Evolutionary conservation across 1,140 invertebrate genomes (phyloP).

Genomic region (Apis laboriosa): DNA sequence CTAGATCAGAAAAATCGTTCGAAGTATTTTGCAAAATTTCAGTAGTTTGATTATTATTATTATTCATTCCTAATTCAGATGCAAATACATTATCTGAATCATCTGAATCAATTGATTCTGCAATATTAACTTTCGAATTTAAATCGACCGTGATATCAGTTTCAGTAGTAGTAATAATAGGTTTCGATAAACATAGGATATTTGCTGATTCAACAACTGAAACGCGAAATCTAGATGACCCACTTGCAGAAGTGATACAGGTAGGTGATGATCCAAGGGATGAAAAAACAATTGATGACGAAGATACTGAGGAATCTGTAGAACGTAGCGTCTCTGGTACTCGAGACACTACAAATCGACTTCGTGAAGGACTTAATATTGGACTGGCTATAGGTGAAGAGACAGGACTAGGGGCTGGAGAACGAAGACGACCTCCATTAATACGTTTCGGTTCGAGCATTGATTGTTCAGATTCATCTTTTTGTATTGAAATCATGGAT

Average conservation of each 20-base stretch:
- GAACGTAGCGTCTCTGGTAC: constrained; percentile 80
- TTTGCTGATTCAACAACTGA: constrained; percentile 65
- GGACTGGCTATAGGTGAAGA: constrained; percentile 87
- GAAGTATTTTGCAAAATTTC: constrained; percentile 6
- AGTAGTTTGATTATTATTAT: background rate
- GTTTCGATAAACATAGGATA: constrained; percentile 39
- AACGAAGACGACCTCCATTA: constrained; percentile 83
- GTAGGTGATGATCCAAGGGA: constrained; percentile 63
- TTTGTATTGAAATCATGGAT: constrained; percentile 64
- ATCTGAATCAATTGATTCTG: constrained; percentile 56
- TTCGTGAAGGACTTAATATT: constrained; percentile 82
- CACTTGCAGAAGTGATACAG: constrained; percentile 61
- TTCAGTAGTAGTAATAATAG: constrained; percentile 56
- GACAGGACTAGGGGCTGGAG: constrained; percentile 86
- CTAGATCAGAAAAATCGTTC: constrained; percentile 10
- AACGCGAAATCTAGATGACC: constrained; percentile 69
- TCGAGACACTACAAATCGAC: constrained; percentile 83
- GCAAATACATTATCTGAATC: constrained; percentile 54
- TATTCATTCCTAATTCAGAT: constrained; percentile 30
- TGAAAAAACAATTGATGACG: constrained; percentile 66
- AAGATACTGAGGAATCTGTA: constrained; percentile 68
- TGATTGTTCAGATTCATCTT: constrained; percentile 57
- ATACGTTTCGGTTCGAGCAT: constrained; percentile 80
- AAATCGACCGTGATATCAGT: constrained; percentile 59
- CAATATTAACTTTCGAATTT: constrained; percentile 48